A percentile compares a stretch with the other conserved stretches of the same genome.
Evolutionary conservation across 2,113 vertebrate species (phyloP).

Genomic region (Syrmaticus mikado): DNA sequence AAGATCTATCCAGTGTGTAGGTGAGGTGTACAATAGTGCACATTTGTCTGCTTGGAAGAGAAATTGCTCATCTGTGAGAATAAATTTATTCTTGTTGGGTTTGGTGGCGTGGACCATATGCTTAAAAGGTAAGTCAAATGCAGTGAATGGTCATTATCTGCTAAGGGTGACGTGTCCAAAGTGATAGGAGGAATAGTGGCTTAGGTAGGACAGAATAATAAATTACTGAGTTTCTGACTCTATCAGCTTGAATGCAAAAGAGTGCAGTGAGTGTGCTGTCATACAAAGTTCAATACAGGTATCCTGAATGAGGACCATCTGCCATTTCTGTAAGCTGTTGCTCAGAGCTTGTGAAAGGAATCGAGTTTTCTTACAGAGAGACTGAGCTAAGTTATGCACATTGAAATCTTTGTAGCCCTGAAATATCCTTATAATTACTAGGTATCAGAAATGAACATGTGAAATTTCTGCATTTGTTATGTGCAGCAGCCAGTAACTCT

Average conservation of each 20-base stretch:
- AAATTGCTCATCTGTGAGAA: background rate
- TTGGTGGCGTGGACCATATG: background rate
- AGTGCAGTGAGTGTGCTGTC: background rate
- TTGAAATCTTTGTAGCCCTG: background rate
- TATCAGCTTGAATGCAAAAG: background rate
- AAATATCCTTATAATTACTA: background rate
- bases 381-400: background rate
- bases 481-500: background rate
- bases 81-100: background rate
- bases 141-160: background rate
- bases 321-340: background rate
- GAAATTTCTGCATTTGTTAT: background rate
- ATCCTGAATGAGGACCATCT: background rate
- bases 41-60: rapidly evolving
- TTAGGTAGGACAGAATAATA: background rate
- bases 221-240: background rate
- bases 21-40: background rate
- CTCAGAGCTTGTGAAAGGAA: background rate
- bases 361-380: rapidly evolving
- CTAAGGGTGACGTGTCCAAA: background rate
- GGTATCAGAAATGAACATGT: background rate
- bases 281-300: background rate
- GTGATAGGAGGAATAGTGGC: background rate
- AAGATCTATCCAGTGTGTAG: background rate
- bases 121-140: rapidly evolving